phyloP scores from a whole-genome alignment of 1,140 invertebrate species.

The Apolygus lucorum region DNA sequence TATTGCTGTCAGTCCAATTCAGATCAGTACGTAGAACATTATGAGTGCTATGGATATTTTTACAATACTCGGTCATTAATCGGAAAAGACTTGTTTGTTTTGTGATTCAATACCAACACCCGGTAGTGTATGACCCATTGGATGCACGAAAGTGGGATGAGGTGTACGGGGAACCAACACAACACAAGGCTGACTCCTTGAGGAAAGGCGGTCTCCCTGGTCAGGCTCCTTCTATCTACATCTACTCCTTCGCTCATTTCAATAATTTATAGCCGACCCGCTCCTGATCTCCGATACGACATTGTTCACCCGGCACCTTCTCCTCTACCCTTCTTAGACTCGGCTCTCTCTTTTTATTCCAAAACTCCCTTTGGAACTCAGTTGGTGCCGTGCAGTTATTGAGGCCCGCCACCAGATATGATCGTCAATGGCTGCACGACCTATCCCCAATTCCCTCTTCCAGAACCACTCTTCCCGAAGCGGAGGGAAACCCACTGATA shows the following conservation, averaged over 20 bases:
- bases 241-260: slow-evolving; percentile 12
- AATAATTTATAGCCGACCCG: slow-evolving; percentile 13
- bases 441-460: not conserved
- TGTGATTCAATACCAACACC: too few species aligned
- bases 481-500: not conserved
- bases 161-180: too few species aligned
- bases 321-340: not conserved
- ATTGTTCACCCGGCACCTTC: slow-evolving; percentile 16
- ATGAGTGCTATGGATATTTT: too few species aligned
- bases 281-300: slow-evolving; percentile 12
- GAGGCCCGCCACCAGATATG: slow-evolving; percentile 6
- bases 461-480: not conserved
- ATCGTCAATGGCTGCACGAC: slow-evolving; percentile 12
- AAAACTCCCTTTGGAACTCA: not conserved
- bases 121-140: too few species aligned
- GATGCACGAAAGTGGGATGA: too few species aligned
- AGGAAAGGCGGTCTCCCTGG: not conserved
- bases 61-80: too few species aligned
- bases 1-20: too few species aligned
- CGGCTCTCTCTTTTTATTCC: slow-evolving; percentile 8
- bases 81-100: too few species aligned
- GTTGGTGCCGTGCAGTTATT: slow-evolving; percentile 15
- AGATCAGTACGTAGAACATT: too few species aligned
- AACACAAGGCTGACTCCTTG: not conserved
- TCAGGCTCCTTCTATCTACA: not conserved